These are phyloP conservation scores for Argyresthia goedartella DNA, from an alignment of 2,888 invertebrate species.

Conservation along the genomic window DNA sequence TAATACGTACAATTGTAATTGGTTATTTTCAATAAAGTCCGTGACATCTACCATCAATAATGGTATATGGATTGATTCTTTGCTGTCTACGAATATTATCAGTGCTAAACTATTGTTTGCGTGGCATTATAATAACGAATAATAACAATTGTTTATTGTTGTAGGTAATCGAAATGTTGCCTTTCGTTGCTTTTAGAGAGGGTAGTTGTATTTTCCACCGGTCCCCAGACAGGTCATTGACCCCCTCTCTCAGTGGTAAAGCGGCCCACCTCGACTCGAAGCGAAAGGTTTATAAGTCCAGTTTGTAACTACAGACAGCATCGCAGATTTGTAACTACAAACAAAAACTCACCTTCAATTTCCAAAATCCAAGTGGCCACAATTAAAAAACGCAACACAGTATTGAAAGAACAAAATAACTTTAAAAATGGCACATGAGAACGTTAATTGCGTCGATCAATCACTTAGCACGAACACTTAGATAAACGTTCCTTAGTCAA, in stretches of 20 bases:
- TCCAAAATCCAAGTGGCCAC: conserved; percentile 48
- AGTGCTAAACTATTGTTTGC: no score
- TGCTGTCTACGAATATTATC: no score
- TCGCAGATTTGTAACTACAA: neutral
- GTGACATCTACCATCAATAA: no score
- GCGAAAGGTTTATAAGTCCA: neutral
- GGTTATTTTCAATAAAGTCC: no score
- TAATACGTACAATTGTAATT: no score
- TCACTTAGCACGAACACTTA: conserved; percentile 48
- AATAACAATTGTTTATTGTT: no score
- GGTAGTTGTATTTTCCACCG: neutral
- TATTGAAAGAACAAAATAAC: conserved; percentile 21
- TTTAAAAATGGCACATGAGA: conserved; percentile 8
- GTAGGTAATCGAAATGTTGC: no score
- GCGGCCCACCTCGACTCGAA: neutral
- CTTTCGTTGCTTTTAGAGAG: neutral
- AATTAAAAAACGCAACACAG: conserved; percentile 25
- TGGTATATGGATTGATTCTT: no score
- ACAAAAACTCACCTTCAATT: conserved; percentile 37
- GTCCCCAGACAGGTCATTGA: neutral
- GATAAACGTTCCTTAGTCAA: conserved; percentile 24
- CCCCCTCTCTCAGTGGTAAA: neutral
- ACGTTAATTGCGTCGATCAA: conserved; percentile 30
- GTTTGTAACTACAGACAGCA: neutral
- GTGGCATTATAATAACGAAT: no score